Percentiles rank a stretch among this genome's conserved stretches.
Evolutionary conservation across 2,797 vertebrate species (phyloP).

Genomic region (Cheirogaleus major): DNA sequence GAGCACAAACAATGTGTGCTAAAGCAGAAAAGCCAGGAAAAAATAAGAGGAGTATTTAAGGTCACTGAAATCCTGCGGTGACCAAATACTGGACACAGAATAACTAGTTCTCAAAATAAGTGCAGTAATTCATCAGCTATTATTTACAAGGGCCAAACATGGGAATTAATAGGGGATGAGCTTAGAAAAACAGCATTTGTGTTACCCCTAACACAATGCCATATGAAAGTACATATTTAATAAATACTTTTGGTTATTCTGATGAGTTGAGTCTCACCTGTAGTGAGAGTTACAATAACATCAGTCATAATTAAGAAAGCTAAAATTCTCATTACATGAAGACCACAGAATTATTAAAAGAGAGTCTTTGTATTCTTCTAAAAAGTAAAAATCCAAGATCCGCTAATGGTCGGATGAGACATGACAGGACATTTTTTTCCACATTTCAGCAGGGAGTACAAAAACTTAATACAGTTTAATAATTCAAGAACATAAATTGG

Average conservation of each 20-base stretch:
- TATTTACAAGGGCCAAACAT: not conserved
- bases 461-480: not conserved
- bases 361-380: not conserved
- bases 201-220: not conserved
- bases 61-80: conserved; percentile 11
- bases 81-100: conserved; percentile 31
- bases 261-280: not conserved
- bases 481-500: not conserved
- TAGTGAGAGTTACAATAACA: not conserved
- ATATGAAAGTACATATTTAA: not conserved
- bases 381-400: not conserved
- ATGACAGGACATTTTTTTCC: not conserved
- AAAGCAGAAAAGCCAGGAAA: not conserved
- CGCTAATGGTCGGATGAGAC: not conserved
- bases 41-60: conserved; percentile 19
- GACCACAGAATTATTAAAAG: not conserved
- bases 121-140: conserved; percentile 27
- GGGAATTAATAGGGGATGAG: not conserved
- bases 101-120: conserved; percentile 62
- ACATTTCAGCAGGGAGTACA: not conserved
- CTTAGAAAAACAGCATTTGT: not conserved
- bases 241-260: not conserved
- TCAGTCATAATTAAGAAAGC: not conserved
- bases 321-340: not conserved
- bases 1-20: not conserved